Evolutionary conservation across 1,140 invertebrate genomes (phyloP), one percentile per base, ranked within the genome.

Genomic region (Neotoxoptera formosana): DNA sequence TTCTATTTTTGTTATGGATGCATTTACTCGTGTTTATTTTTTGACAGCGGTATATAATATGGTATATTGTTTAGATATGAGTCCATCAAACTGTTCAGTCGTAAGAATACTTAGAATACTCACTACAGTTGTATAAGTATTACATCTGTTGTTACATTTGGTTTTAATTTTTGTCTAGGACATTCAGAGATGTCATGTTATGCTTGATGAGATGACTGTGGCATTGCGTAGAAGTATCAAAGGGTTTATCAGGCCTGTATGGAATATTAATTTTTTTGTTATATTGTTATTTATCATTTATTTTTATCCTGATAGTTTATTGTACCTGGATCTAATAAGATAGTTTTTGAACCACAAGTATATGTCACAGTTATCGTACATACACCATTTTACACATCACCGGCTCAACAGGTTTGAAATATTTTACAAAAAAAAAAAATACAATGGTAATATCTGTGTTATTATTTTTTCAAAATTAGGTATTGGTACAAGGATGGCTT

Each of bases 361-460:
- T 97, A 97, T 95, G 95, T 98, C 34, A 97, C 97, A 94, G 96
- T 98, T 94, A 97, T 98, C 95, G 97, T 97, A 25, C 97, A 98
- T 95, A 97, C 97, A 45, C 97, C 97, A 93, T 97, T 98, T 95
- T 96, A 97, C 94, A 96, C 96, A 87, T 97, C 96, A 94, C 96
- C 96, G 56, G 96, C 96, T 56, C 97, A 97, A 95, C 97, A 97
- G 96, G 96, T 45, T 83, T 89, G 30, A 25, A 14, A 60, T 45
- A n/a, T 53, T 90, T 90, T 30, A 25, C 45, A 45, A 2, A 34
- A n/a, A 45, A 2, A 34, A n/a, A 60, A 47, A 81, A 51, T 30
- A 25, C 89, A 56, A 51, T 36, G n/a, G 36, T 47, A 94, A 87
- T 53, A 51, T 4, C 4, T 89, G 11, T n/a, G 25, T 51, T 30